Conservation (phyloP, 1,140 invertebrate species). For the Polyergus mexicanus region DNA sequence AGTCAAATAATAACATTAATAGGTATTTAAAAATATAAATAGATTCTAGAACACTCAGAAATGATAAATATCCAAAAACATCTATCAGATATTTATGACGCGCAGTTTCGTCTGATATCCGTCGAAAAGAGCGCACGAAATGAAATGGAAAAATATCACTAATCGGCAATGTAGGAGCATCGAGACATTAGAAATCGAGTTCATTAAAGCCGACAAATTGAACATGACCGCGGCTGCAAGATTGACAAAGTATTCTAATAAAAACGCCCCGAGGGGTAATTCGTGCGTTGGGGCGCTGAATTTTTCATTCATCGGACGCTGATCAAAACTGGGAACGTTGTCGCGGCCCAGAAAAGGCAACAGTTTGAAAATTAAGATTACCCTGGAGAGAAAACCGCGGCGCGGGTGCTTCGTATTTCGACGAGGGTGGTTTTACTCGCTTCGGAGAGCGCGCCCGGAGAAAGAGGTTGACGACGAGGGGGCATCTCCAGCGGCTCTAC, state of each 20-base stretch:
- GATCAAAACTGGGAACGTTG: slow-evolving; percentile 62
- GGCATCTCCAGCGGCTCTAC: background rate
- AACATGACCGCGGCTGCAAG: slow-evolving; percentile 37
- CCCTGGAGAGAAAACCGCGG: slow-evolving; percentile 71
- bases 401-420: slow-evolving; percentile 35
- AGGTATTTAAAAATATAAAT: background rate
- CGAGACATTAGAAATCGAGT: slow-evolving; percentile 59
- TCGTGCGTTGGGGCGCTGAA: slow-evolving; percentile 9
- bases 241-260: slow-evolving; percentile 68
- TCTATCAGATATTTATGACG: background rate
- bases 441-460: background rate
- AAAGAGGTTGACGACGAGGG: background rate
- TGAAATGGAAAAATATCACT: slow-evolving; percentile 3
- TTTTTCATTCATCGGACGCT: slow-evolving; percentile 65
- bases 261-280: slow-evolving; percentile 60
- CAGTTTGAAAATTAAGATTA: slow-evolving; percentile 80
- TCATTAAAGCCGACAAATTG: slow-evolving; percentile 68
- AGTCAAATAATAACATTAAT: background rate
- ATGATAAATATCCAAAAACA: background rate
- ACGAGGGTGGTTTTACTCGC: slow-evolving; percentile 52
- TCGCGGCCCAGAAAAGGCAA: slow-evolving; percentile 7
- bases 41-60: background rate
- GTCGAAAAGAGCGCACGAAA: background rate
- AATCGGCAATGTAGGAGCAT: background rate
- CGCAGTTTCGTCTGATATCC: too few relatives aligned